Evolutionary conservation across 2,113 vertebrate species (phyloP), one percentile per base, ranked within the genome.

Genomic region (Cynocephalus volans): DNA sequence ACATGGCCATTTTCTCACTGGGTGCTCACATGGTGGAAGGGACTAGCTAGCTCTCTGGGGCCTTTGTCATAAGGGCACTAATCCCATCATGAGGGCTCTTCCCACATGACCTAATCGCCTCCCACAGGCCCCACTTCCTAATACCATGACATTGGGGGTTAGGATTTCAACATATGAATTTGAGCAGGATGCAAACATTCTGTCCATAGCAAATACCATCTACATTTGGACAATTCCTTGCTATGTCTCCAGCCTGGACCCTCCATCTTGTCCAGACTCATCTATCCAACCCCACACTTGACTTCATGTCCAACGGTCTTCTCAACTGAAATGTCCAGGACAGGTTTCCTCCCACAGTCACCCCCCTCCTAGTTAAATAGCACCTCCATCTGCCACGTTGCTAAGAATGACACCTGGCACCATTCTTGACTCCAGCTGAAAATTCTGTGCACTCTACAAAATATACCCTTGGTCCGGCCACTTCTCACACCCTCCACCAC

Each of bases 221-320:
- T 48, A 4, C n/a, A 21, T 33, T 12, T 3, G 83, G 48, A 45
- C 41, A 31, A 0, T 8, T 12, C 76, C 96, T 15, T 0, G 0
- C 23, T 24, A 1, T 0, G 24, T 19, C 50, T 58, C 70, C 19
- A 7, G 28, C 45, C 70, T 8, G 50, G 84, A 10, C 12, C 41
- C 21, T 80, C 36, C 62, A 24, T 26, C 58, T 76, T 4, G 1
- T 52, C 41, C 18, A 56, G 67, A 8, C 19, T n/a, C 41, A 31
- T 21, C 73, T 8, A 6, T 8, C 52, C 60, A 2, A 0, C 10
- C 4, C 8, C 18, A 23, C 36, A 33, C 54, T 2, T 33, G 21
- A 36, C 83, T 14, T 23, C 36, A 26, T 5, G 41, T 77, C 88
- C 62, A 48, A 5, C 17, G 73, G 26, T 8, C 60, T 85, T 85